A percentile compares a stretch with the other conserved stretches of the same genome.
These are phyloP conservation scores for Gobio occitaniae DNA, from an alignment of 2,797 vertebrate species.

Conservation along the genomic window DNA sequence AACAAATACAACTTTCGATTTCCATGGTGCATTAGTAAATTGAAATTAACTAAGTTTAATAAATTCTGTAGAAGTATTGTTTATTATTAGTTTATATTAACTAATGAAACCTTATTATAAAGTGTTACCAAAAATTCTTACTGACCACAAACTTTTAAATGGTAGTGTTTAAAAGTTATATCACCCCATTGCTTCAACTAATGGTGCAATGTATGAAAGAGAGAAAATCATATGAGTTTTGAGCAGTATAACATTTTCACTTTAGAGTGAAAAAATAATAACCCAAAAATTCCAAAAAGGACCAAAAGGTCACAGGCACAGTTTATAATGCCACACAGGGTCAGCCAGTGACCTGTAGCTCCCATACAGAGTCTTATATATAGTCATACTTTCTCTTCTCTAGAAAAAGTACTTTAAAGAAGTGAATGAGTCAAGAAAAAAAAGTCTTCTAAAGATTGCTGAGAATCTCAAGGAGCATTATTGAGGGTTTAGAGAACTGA, in stretches of 20 bases:
- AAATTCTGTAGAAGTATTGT: too few relatives aligned
- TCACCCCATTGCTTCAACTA: background rate
- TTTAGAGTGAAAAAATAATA: background rate
- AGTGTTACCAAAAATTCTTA: too few relatives aligned
- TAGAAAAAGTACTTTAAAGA: slow-evolving; percentile 3
- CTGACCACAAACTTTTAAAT: too few relatives aligned
- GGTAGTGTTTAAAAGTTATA: background rate
- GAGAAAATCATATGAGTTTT: background rate
- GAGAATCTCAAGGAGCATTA: slow-evolving; percentile 36
- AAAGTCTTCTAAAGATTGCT: background rate
- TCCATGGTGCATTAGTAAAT: too few relatives aligned
- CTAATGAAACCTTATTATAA: too few relatives aligned
- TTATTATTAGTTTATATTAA: too few relatives aligned
- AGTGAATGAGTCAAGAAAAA: slow-evolving; percentile 1
- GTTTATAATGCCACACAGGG: background rate
- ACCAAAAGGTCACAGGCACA: background rate
- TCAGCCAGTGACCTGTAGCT: background rate
- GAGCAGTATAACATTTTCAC: too few relatives aligned
- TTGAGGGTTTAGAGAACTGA: slow-evolving; percentile 6
- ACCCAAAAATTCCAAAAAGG: background rate
- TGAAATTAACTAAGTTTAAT: too few relatives aligned
- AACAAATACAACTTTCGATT: too few relatives aligned
- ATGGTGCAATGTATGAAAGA: too few relatives aligned
- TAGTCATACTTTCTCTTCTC: slow-evolving; percentile 11
- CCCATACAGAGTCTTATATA: background rate